Evolutionary conservation across 2,797 vertebrate genomes (phyloP).

Genomic region (Liparis tanakae): DNA sequence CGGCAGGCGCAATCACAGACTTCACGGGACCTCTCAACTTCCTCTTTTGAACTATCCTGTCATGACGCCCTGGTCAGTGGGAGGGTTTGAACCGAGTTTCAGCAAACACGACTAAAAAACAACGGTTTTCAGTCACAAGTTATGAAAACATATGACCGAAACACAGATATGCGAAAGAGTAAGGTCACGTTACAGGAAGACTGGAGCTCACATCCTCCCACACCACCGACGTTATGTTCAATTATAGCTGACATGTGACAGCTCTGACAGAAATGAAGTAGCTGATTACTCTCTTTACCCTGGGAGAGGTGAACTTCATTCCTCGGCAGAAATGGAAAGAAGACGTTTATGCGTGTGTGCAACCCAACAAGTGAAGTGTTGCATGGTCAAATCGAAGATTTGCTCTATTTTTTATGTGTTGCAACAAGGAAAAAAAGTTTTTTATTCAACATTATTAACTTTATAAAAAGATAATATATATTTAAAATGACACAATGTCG

Average conservation of each 20-base stretch:
- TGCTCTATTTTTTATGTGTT: background rate
- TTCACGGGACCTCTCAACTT: constrained; percentile 63
- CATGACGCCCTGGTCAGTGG: constrained; percentile 11
- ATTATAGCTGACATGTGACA: constrained; percentile 63
- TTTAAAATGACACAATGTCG: background rate
- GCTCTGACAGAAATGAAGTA: constrained; percentile 29
- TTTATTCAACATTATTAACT: background rate
- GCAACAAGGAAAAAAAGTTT: background rate
- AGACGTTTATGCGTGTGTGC: background rate
- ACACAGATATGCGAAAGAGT: constrained; percentile 25
- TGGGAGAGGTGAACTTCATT: constrained; percentile 2
- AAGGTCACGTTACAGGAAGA: constrained; percentile 18
- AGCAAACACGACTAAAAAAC: constrained; percentile 12
- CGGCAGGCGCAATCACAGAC: background rate
- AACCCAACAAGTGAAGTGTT: background rate
- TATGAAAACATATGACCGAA: constrained; percentile 63
- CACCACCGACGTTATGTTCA: constrained; percentile 12
- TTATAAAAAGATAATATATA: background rate
- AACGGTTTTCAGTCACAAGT: constrained; percentile 61
- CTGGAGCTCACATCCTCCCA: constrained; percentile 43
- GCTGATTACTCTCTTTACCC: constrained; percentile 22
- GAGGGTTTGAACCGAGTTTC: constrained; percentile 18
- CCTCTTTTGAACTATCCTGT: constrained; percentile 69
- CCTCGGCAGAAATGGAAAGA: background rate
- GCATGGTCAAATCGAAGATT: background rate